These are phyloP conservation scores for Drosophila testacea DNA, from an alignment of 2,888 invertebrate genomes.

Conservation along the genomic window DNA sequence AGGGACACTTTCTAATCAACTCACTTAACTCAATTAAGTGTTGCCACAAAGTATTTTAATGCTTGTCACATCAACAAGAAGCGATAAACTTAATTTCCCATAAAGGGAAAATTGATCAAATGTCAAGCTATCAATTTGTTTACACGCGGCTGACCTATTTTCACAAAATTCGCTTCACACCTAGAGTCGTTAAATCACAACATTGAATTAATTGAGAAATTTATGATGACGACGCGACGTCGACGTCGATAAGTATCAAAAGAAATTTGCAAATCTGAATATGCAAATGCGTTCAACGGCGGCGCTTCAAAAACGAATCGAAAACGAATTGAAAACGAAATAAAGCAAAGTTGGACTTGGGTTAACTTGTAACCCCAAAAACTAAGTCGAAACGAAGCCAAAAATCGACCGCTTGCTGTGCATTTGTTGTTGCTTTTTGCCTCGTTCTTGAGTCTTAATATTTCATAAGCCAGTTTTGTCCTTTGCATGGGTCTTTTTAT, in stretches of 20 bases:
- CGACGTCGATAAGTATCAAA: slow-evolving; percentile 40
- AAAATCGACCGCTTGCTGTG: slow-evolving; percentile 70
- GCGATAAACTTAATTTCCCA: slow-evolving; percentile 1
- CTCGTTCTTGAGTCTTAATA: slow-evolving; percentile 60
- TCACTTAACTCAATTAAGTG: not conserved
- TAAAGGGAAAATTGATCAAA: slow-evolving; percentile 11
- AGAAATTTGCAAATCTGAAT: slow-evolving; percentile 70
- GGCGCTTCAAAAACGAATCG: slow-evolving; percentile 69
- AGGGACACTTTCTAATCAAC: slow-evolving; percentile 11
- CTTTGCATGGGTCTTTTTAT: slow-evolving; percentile 69
- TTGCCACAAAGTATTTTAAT: not conserved
- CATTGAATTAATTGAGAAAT: slow-evolving; percentile 69
- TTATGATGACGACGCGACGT: slow-evolving; percentile 53
- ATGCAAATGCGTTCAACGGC: slow-evolving; percentile 68
- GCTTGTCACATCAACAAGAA: not conserved
- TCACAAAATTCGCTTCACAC: slow-evolving; percentile 58
- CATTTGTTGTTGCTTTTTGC: slow-evolving; percentile 48
- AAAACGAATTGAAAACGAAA: slow-evolving; percentile 43
- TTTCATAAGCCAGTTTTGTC: slow-evolving; percentile 71
- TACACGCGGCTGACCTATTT: slow-evolving; percentile 60
- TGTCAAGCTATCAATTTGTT: slow-evolving; percentile 25
- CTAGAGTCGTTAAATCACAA: slow-evolving; percentile 43
- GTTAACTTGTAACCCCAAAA: slow-evolving; percentile 14
- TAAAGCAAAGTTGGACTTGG: slow-evolving; percentile 3
- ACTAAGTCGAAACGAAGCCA: slow-evolving; percentile 3